These are phyloP conservation scores for Gallirallus australis DNA, from an alignment of 2,797 vertebrate species.

Conservation along the genomic window DNA sequence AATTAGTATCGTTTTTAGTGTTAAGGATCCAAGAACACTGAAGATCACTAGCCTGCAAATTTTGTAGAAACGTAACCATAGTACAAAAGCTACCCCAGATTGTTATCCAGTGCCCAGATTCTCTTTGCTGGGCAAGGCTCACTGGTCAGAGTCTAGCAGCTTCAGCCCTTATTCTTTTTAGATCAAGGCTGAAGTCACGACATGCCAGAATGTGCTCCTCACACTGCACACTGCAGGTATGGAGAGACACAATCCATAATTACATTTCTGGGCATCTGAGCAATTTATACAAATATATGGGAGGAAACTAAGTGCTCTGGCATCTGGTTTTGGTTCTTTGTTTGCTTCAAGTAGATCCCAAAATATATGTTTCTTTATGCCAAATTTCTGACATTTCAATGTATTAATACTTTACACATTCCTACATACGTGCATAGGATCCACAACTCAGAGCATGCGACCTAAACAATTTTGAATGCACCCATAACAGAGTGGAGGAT, in stretches of 20 bases:
- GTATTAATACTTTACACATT: neutral
- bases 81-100: neutral
- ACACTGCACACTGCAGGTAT: neutral
- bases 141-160: neutral
- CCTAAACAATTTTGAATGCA: neutral
- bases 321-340: neutral
- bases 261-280: accelerated
- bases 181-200: neutral
- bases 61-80: neutral
- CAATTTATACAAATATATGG: neutral
- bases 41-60: neutral
- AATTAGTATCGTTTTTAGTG: neutral
- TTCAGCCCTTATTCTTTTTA: neutral
- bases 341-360: neutral
- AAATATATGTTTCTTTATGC: neutral
- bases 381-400: neutral
- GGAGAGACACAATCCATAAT: neutral
- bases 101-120: neutral
- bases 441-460: neutral
- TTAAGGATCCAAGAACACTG: neutral
- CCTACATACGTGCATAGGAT: neutral
- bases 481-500: neutral
- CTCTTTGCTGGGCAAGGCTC: neutral
- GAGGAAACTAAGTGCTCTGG: neutral
- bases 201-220: neutral